Evolutionary conservation across 1,140 invertebrate genomes (phyloP).

Genomic region (Drosophila sproati): DNA sequence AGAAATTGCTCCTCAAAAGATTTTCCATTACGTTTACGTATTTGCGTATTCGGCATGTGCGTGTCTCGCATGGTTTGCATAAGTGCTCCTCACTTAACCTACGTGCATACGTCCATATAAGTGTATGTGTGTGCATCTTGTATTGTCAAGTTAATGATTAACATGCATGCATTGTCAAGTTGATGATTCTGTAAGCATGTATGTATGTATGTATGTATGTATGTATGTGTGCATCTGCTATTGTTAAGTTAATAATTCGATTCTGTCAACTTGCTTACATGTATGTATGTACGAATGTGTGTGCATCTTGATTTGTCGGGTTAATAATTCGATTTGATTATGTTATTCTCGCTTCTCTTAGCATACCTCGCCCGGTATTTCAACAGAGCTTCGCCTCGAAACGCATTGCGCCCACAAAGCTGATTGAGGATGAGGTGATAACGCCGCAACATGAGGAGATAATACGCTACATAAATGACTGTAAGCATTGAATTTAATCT

Average conservation of each 20-base stretch:
- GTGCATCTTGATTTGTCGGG: constrained; percentile 14
- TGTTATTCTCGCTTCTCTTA: constrained; percentile 35
- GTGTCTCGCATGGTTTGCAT: constrained; percentile 45
- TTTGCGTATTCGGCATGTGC: constrained; percentile 57
- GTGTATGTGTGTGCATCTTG: background rate
- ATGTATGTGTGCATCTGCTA: background rate
- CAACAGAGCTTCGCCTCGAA: constrained; percentile 82
- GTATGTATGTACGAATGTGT: background rate
- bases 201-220: constrained; percentile 1
- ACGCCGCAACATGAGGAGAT: constrained; percentile 85
- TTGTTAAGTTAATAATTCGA: no score
- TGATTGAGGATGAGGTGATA: constrained; percentile 79
- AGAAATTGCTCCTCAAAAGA: constrained; percentile 14
- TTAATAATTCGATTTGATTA: constrained; percentile 16
- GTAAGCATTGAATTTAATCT: constrained; percentile 49
- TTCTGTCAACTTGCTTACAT: no score
- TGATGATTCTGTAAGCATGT: no score
- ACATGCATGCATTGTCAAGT: background rate
- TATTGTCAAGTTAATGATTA: constrained; percentile 23
- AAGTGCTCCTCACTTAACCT: constrained; percentile 28
- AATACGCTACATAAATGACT: constrained; percentile 85
- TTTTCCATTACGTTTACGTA: constrained; percentile 48
- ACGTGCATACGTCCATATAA: background rate
- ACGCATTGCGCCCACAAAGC: constrained; percentile 73
- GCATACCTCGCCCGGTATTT: constrained; percentile 85